Evolutionary conservation across 2,797 vertebrate species (phyloP).

Genomic region (Hydrolagus colliei): DNA sequence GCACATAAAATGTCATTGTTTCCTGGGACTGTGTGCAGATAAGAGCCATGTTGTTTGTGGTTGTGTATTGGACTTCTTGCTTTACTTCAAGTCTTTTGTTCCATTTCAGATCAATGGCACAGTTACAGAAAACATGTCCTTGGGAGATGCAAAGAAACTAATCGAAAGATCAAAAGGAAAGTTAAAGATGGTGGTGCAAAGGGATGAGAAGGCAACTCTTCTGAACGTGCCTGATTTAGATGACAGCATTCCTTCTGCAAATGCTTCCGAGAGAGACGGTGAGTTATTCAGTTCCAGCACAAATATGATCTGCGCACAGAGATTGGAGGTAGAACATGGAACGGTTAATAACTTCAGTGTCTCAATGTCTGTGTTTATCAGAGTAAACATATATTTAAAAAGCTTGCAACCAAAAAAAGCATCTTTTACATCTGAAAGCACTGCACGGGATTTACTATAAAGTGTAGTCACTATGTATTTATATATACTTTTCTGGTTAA

Average conservation of each 20-base stretch:
- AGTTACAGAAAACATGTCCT: conserved; percentile 96
- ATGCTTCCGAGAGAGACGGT: conserved; percentile 96
- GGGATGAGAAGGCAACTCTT: conserved; percentile 87
- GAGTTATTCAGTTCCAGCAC: conserved; percentile 42
- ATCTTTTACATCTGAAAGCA: no score
- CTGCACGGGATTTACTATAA: no score
- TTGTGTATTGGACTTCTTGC: neutral
- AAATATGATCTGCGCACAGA: neutral
- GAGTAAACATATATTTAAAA: neutral
- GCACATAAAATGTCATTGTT: conserved; percentile 22
- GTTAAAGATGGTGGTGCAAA: conserved; percentile 98
- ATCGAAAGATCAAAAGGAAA: conserved; percentile 98
- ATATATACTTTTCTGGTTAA: no score
- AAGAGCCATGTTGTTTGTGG: neutral
- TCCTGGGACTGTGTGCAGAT: neutral
- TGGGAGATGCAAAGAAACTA: conserved; percentile 95
- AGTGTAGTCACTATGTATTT: no score
- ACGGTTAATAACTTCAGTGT: neutral
- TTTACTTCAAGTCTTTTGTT: conserved; percentile 3
- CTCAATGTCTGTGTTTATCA: neutral
- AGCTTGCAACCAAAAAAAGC: no score
- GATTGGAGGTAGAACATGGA: neutral
- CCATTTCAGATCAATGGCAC: conserved; percentile 87
- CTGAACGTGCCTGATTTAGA: conserved; percentile 96
- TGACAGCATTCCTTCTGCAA: conserved; percentile 93